These are phyloP conservation scores for Sarcophaga peregrina DNA, from an alignment of 1,140 invertebrate species.

Conservation along the genomic window DNA sequence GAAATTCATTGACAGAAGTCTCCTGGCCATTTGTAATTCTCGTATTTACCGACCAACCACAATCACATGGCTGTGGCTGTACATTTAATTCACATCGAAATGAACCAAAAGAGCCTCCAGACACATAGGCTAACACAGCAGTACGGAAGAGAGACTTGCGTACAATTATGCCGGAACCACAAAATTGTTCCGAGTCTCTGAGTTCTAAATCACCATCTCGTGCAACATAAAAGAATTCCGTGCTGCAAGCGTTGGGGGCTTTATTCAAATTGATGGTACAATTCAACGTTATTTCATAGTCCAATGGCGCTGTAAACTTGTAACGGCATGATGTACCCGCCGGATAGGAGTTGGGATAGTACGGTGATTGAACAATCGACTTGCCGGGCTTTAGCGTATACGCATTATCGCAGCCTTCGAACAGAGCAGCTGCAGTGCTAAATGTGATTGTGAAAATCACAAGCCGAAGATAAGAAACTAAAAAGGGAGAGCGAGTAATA, in stretches of 20 bases:
- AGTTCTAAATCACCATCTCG: slow-evolving; percentile 57
- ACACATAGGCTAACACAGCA: slow-evolving; percentile 57
- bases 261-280: slow-evolving; percentile 54
- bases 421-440: slow-evolving; percentile 29
- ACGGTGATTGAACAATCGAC: slow-evolving; percentile 57
- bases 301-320: slow-evolving; percentile 54
- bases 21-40: slow-evolving; percentile 58
- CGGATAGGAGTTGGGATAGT: slow-evolving; percentile 58
- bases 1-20: slow-evolving; percentile 56
- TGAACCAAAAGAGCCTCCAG: slow-evolving; percentile 46
- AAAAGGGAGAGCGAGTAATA: not conserved
- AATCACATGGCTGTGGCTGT: slow-evolving; percentile 53
- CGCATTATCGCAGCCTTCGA: slow-evolving; percentile 54
- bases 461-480: not conserved
- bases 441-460: not conserved
- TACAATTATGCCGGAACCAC: slow-evolving; percentile 53
- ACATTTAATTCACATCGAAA: slow-evolving; percentile 54
- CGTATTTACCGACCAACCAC: slow-evolving; percentile 57
- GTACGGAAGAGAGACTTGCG: slow-evolving; percentile 56
- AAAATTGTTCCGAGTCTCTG: slow-evolving; percentile 58
- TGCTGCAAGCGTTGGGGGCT: slow-evolving; percentile 49
- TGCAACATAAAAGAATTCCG: slow-evolving; percentile 60
- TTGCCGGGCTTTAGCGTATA: slow-evolving; percentile 48
- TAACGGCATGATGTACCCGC: slow-evolving; percentile 61
- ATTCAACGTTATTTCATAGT: slow-evolving; percentile 55